Base-by-base conservation (phyloP, 2,888 invertebrate species). In the Microdon myrmicae region DNA sequence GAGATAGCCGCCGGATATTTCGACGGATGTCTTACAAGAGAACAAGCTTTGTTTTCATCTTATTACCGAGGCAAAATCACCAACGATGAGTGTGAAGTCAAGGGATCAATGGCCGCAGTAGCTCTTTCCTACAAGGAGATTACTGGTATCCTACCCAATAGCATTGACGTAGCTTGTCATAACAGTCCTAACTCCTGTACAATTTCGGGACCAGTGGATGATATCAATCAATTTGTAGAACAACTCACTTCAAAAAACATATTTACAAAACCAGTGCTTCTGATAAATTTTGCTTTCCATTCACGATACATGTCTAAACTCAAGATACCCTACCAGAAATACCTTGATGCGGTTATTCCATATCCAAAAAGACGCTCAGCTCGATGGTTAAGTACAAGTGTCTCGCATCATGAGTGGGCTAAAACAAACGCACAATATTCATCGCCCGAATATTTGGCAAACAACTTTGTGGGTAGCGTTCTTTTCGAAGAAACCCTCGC, bases 1-100 rank as follows among this genome's bases (percentile, higher is more conserved):
- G 96, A 96, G 77, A 82, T 96, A 3, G 94, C 92, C 2, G 96
- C 96, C 78, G 94, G 93, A 0, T 96, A 96, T 80, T 94, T 93
- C 4, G 96, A 96, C 76, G 93, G 92, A 1, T 90, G 91, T 71
- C 86, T 96, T 71, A 91, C 92, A 0, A 86, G 88, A 0, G 92
- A 93, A 71, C 89, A 94, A 80, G 90, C 90, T 82, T 87, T 95
- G 55, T 78, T 92, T n/a, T 84, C 89, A 1, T 90, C 94, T 0
- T 94, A 93, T 78, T 90, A 89, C 76, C 83, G 93, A 72, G 93
- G 92, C 1, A 81, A 85, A 67, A 88, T 89, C 1, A 88, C 89
- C n/a, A 75, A 87, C 5, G 89, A 90, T 69, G 86, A 87, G 0
- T 81, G 83, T 2, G 81, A 89, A 69, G 85, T 89, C 64, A 82